Base-by-base conservation (phyloP, 2,113 vertebrate genomes). In the Perca schrenkii region DNA sequence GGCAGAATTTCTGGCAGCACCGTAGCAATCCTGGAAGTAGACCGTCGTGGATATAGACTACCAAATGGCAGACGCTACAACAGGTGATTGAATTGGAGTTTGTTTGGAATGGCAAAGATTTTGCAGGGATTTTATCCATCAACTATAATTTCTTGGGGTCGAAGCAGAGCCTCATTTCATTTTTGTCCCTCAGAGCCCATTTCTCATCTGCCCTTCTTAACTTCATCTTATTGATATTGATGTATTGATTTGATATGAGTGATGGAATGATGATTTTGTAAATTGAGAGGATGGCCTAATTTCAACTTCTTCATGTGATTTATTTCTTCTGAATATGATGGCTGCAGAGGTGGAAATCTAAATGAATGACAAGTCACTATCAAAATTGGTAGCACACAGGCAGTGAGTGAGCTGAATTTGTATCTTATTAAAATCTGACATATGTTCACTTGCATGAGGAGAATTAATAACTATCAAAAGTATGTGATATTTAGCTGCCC, bases 211-310 rank as follows among this genome's bases (percentile, higher is more conserved):
- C 43, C 67, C 43, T n/a, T 63, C 72, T 61, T 83, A 53, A 52
- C 80, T 73, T 58, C 84, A 19, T 72, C 54, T 21, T 25, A 91
- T 83, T 69, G 77, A 88, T 89, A 56, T 58, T 17, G 54, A 75
- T 61, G 34, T 43, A 91, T 89, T 57, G 84, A 89, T 88, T 88
- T 80, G 25, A 62, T 69, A 52, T 64, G 80, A 82, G 43, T 82
- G 75, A 82, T 56, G 79, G 63, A 79, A 64, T 71, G 52, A 77
- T 50, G 58, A 65, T 77, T 72, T 31, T 31, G 61, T 64, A 54
- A 83, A 11, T 76, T 68, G 4, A 79, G 63, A 65, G 56, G 65
- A 61, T 66, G 76, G 53, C 76, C 77, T 75, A n/a, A 80, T 79
- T 69, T 52, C 54, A 17, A 58, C 28, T 61, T 36, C 25, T 68